Conservation (phyloP, 2,797 vertebrate genomes). For the Crocodylus rhombifer region DNA sequence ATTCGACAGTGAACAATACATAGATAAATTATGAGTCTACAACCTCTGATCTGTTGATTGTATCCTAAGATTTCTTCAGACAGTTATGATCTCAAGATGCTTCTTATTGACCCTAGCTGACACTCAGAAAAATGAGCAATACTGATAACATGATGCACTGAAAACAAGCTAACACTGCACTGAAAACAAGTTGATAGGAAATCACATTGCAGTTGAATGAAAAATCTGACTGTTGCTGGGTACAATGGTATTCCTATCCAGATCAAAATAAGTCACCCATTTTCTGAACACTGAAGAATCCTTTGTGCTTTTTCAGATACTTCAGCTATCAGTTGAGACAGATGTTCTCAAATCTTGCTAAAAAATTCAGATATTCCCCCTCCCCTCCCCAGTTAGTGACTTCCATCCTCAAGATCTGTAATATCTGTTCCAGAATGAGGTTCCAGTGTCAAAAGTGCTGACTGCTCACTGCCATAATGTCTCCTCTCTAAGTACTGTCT, state of each 20-base stretch:
- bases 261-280: background rate
- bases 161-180: background rate
- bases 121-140: background rate
- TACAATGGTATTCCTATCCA: background rate
- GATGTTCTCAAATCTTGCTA: background rate
- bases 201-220: background rate
- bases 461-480: background rate
- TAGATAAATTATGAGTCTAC: conserved; percentile 27
- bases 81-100: background rate
- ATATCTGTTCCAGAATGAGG: background rate
- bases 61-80: conserved; percentile 14
- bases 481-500: background rate
- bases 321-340: background rate
- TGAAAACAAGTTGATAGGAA: background rate
- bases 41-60: background rate
- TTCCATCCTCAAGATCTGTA: background rate
- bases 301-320: background rate
- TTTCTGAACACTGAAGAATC: background rate
- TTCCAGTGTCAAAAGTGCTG: background rate
- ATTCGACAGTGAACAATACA: conserved; percentile 31
- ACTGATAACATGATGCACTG: background rate
- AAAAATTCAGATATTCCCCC: background rate
- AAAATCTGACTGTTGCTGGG: background rate
- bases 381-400: background rate
- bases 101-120: conserved; percentile 10